Conservation (phyloP, 1,140 invertebrate genomes). For the Subanguina moxae region DNA sequence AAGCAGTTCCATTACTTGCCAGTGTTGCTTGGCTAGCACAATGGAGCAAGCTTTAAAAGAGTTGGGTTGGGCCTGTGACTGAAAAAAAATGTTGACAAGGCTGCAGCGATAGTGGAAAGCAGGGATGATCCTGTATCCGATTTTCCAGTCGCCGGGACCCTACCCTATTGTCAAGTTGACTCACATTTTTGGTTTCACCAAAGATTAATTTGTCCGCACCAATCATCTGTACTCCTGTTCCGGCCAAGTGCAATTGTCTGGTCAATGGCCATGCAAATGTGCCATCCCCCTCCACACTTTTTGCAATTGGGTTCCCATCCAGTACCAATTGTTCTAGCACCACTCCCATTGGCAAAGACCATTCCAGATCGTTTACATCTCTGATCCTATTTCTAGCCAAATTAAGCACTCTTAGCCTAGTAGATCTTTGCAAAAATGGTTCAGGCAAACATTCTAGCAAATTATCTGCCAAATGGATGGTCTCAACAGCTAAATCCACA, state of each 20-base stretch:
- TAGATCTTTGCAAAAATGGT: conserved; percentile 23
- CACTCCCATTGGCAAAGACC: conserved; percentile 24
- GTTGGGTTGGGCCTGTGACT: neutral
- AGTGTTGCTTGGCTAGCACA: conserved; percentile 14
- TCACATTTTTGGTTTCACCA: conserved; percentile 15
- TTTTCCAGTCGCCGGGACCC: no score
- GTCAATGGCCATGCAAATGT: conserved; percentile 18
- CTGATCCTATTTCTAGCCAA: conserved; percentile 25
- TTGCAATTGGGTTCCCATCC: neutral
- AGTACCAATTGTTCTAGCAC: conserved; percentile 32
- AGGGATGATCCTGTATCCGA: no score
- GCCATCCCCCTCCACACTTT: neutral
- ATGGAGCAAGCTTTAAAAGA: conserved; percentile 3
- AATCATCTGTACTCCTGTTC: conserved; percentile 17
- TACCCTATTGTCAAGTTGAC: conserved; percentile 2
- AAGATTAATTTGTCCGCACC: conserved; percentile 32
- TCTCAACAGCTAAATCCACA: conserved; percentile 21
- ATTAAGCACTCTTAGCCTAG: conserved; percentile 21
- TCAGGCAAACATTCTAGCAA: conserved; percentile 26
- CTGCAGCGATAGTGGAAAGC: no score
- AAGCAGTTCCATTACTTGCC: conserved; percentile 25
- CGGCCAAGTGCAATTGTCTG: conserved; percentile 21
- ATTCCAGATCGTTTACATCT: conserved; percentile 19
- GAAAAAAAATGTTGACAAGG: no score
- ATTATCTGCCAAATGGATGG: conserved; percentile 42